Percentiles rank a stretch among this genome's conserved stretches.
phyloP scores from a whole-genome alignment of 2,113 vertebrate species.

The Leucosticte australis region DNA sequence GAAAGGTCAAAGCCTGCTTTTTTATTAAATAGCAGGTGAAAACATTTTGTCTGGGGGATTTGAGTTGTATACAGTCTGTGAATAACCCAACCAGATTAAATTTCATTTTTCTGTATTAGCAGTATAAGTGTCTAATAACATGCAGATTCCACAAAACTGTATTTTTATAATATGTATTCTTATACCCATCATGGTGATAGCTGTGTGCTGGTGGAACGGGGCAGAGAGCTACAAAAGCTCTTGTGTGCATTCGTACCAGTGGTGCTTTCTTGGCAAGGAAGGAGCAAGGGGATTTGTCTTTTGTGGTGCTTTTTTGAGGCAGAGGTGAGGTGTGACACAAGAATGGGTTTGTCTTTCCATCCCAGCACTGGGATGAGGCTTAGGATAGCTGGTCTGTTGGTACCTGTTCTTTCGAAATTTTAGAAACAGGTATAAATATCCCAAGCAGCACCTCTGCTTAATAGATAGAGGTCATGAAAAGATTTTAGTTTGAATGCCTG shows the following conservation, averaged over 20 bases:
- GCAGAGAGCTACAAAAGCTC: not conserved
- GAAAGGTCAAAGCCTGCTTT: not conserved
- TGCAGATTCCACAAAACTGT: not conserved
- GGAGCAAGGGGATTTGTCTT: not conserved
- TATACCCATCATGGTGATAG: not conserved
- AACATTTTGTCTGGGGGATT: not conserved
- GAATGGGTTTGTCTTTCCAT: not conserved
- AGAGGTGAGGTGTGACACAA: not conserved
- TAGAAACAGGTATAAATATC: not conserved
- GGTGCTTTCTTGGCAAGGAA: not conserved
- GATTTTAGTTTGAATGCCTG: not conserved
- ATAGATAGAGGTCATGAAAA: not conserved
- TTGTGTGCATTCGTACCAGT: not conserved
- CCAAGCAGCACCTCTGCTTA: not conserved
- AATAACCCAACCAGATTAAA: not conserved
- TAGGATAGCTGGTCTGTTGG: not conserved
- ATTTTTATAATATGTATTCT: not conserved
- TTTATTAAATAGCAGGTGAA: slow-evolving; percentile 14
- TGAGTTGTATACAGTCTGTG: not conserved
- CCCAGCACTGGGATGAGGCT: not conserved
- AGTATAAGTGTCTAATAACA: not conserved
- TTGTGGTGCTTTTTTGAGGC: not conserved
- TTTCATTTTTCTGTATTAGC: slow-evolving; percentile 6
- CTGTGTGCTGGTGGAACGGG: not conserved
- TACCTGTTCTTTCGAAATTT: not conserved